A percentile compares a stretch with the other conserved stretches of the same genome.
These are phyloP conservation scores for Halichondria panicea DNA, from an alignment of 37 sponge, comb jelly and placozoan species.

Conservation along the genomic window DNA sequence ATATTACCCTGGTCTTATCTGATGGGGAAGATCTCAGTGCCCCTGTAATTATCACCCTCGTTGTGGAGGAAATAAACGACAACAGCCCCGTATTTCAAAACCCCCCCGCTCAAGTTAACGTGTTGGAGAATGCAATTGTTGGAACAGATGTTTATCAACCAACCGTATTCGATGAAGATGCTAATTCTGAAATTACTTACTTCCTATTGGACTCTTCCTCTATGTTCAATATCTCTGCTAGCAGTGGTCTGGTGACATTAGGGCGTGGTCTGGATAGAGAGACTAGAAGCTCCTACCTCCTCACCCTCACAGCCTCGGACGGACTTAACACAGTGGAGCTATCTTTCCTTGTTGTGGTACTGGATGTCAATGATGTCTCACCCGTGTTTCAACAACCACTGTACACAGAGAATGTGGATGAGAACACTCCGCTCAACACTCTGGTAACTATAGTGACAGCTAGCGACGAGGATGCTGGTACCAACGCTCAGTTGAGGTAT, in stretches of 20 bases:
- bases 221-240: conserved; percentile 12
- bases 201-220: neutral
- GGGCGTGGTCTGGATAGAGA: conserved; percentile 36
- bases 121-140: conserved; percentile 17
- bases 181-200: conserved; percentile 39
- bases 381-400: conserved; percentile 21
- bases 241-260: conserved; percentile 26
- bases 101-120: neutral
- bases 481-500: conserved; percentile 40
- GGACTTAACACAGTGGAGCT: conserved; percentile 11
- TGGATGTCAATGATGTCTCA: conserved; percentile 47
- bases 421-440: conserved; percentile 34
- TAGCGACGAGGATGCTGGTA: conserved; percentile 50
- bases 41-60: neutral
- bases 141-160: conserved; percentile 16
- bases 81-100: conserved; percentile 28
- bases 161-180: conserved; percentile 46
- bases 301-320: conserved; percentile 39
- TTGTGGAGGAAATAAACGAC: conserved; percentile 27
- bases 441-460: conserved; percentile 20
- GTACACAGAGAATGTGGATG: conserved; percentile 14
- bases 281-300: neutral
- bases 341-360: conserved; percentile 16
- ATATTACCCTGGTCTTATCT: conserved; percentile 25
- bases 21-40: conserved; percentile 39